Conservation (phyloP, 2,797 vertebrate genomes). For the Tokudaia tokunoshimensis region DNA sequence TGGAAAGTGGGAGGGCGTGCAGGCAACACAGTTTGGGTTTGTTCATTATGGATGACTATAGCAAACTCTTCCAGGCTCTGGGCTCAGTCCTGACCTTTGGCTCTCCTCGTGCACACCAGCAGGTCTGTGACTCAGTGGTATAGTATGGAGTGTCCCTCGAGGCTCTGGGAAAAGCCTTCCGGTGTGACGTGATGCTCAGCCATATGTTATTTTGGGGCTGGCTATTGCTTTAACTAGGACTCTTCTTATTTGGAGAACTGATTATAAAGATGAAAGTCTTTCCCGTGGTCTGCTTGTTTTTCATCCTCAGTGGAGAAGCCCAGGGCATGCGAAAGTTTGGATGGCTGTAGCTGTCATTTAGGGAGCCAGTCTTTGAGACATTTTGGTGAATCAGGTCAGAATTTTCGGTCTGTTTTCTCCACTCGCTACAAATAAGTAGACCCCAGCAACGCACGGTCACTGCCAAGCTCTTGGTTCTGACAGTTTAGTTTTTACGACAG, state of each 20-base stretch:
- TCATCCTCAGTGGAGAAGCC: neutral
- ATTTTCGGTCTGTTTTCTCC: neutral
- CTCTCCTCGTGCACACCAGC: neutral
- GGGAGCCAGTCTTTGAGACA: neutral
- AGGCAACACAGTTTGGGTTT: neutral
- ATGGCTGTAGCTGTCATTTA: neutral
- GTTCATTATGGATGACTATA: neutral
- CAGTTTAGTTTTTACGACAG: neutral
- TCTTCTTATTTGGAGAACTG: neutral
- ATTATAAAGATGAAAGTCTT: neutral
- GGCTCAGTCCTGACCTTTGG: neutral
- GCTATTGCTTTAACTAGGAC: neutral
- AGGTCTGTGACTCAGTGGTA: constrained; percentile 14
- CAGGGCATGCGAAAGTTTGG: neutral
- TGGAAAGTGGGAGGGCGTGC: neutral
- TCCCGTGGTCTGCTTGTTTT: constrained; percentile 16
- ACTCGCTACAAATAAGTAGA: neutral
- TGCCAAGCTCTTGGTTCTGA: neutral
- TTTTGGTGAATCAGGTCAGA: neutral
- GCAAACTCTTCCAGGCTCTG: neutral
- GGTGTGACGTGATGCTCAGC: neutral
- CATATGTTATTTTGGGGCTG: neutral
- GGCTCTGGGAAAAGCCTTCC: neutral
- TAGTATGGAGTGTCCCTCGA: neutral
- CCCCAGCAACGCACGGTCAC: neutral